Conservation (phyloP, 2,113 vertebrate genomes). For the Dryoscopus gambensis region DNA sequence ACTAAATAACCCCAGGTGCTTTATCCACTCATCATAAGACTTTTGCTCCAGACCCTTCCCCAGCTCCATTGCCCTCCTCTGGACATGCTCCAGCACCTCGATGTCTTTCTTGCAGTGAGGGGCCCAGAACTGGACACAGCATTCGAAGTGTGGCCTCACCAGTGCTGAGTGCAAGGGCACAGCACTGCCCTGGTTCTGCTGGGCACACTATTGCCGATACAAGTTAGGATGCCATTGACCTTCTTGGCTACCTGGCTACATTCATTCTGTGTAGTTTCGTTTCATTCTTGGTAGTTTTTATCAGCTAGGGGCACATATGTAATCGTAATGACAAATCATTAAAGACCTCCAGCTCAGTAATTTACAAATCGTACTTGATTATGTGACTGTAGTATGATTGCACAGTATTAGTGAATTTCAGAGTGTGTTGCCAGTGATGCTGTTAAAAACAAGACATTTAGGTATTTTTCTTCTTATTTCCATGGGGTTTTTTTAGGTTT, state of each 20-base stretch:
- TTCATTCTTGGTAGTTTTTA: not conserved
- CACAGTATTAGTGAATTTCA: not conserved
- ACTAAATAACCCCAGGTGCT: not conserved
- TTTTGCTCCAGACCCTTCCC: not conserved
- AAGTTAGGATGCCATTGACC: not conserved
- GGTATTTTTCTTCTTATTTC: not conserved
- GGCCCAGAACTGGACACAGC: not conserved
- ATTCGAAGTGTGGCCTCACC: not conserved
- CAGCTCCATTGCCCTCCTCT: not conserved
- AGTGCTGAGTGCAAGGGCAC: not conserved
- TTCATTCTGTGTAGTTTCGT: not conserved
- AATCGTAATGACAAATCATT: not conserved
- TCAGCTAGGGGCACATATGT: not conserved
- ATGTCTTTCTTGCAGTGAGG: not conserved
- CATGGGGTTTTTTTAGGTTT: not conserved
- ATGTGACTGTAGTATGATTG: not conserved
- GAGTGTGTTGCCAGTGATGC: not conserved
- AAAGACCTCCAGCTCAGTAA: not conserved
- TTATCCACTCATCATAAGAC: not conserved
- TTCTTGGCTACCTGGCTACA: not conserved
- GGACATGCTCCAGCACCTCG: rapidly evolving
- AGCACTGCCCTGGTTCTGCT: not conserved
- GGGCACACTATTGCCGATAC: not conserved
- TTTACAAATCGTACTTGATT: not conserved
- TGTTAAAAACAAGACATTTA: not conserved